Evolutionary conservation across 1,140 invertebrate genomes (phyloP), one percentile per base, ranked within the genome.

Genomic region (Maconellicoccus hirsutus): DNA sequence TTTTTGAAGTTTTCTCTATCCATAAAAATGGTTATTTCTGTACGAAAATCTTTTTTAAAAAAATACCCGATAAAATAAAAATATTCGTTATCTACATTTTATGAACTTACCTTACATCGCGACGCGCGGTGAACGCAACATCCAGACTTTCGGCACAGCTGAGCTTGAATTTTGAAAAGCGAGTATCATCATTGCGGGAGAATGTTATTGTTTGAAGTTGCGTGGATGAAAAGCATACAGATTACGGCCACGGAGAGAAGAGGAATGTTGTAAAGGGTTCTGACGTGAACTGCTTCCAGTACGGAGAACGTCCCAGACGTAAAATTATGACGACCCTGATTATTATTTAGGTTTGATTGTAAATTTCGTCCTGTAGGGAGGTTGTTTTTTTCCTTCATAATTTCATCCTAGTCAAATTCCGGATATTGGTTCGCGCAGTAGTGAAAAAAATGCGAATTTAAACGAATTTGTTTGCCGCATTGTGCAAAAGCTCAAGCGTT

Each of bases 291-390:
- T 33, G 29, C 29, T 33, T 3, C 42, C n/a, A 8, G 10, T 52
- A 16, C 42, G 2, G 16, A 16, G 12, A 19, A 16, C 42, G 42
- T 52, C 42, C 12, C 42, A 52, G 42, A 52, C 42, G n/a, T 52
- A 52, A 52, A 52, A 52, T 52, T 52, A 52, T 52, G 42, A 52
- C n/a, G n/a, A 52, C n/a, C 42, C n/a, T 52, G 42, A 52, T 52
- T 52, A 19, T 52, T 52, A 19, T 52, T 52, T 52, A 52, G 42
- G 42, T 52, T 52, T 52, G 12, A 52, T 52, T 16, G 42, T 19
- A 19, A 52, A 52, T 52, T 19, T 52, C 42, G n/a, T 52, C 42
- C 12, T 33, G 29, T 33, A 33, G 29, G 29, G 3, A 3, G 29
- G 29, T 33, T 12, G 29, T 33, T 33, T 33, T 33, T 33, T 6